Base-by-base conservation (phyloP, 2,888 invertebrate species). In the Yponomeuta plumbellus region DNA sequence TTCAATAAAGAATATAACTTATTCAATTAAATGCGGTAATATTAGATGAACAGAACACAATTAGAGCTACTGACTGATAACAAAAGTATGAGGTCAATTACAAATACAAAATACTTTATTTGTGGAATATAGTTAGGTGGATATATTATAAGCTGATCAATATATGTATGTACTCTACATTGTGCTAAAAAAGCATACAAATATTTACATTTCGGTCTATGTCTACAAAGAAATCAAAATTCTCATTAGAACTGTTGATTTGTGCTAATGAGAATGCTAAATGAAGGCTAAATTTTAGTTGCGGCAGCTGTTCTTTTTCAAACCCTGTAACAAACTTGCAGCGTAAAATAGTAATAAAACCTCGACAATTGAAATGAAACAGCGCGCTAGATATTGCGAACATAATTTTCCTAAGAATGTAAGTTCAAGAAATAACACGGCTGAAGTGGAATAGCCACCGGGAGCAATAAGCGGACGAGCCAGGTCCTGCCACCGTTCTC, bases 401-500 rank as follows among this genome's bases (percentile, higher is more conserved):
- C 23, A 61, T 34, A 62, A 39, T 62, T 26, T 34, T 26, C 39
- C 62, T 34, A 20, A 22, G 64, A 64, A 52, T 23, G 34, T 26
- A 58, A 40, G 39, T 39, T 52, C 40, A 57, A 66, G 71, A 75
- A 75, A 75, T 76, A 79, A 76, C 74, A 72, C 72, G 75, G 74
- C 71, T 75, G 71, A 71, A 73, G 71, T 71, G 72, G 73, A 70
- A 71, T 73, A 72, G 72, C 70, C 68, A 73, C 71, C 71, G 67
- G 70, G 66, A 75, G 80, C 84, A 82, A 81, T 84, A 83, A 81
- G 76, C 77, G 77, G 75, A 70, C 72, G 74, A 76, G 73, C 76
- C 75, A 75, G 71, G 73, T 75, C 71, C 66, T 59, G 65, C 65
- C 66, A 67, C 66, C 70, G 69, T 69, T 67, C 71, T 69, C 67